Percentiles rank a stretch among this genome's conserved stretches.
phyloP scores from a whole-genome alignment of 2,888 invertebrate genomes.

The Adelognathus sp. region DNA sequence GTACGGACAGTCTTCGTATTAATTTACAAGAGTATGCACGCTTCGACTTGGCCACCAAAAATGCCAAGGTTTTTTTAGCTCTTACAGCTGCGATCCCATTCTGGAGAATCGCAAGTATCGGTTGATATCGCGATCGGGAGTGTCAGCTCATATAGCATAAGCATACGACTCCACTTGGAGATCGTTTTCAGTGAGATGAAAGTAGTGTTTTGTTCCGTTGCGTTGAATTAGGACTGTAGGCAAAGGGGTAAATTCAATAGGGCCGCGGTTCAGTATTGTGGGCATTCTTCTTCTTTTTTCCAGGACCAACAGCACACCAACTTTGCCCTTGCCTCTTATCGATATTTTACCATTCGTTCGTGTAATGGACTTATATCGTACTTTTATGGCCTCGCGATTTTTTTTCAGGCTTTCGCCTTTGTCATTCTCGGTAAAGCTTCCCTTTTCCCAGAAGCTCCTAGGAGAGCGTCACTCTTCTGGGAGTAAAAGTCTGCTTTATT shows the following conservation, averaged over 20 bases:
- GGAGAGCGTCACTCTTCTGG: not conserved
- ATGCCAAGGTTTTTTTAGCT: not conserved
- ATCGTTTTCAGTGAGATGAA: not conserved
- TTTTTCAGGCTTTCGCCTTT: not conserved
- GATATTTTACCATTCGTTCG: not conserved
- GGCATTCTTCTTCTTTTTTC: not conserved
- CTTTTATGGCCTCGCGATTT: not conserved
- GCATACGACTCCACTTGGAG: not conserved
- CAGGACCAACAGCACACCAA: not conserved
- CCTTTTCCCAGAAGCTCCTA: not conserved
- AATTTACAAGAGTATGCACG: not conserved
- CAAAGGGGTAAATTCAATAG: not conserved
- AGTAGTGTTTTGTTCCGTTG: not conserved
- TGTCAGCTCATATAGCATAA: not conserved
- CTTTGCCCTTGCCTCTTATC: not conserved
- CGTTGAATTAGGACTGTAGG: not conserved
- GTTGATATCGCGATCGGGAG: not conserved
- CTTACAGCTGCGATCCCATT: not conserved
- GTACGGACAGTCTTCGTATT: not conserved
- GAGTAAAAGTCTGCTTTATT: not conserved
- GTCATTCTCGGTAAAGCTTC: not conserved
- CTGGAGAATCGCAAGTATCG: not conserved
- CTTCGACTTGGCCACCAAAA: not conserved
- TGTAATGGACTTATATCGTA: not conserved
- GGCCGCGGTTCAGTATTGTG: not conserved